Evolutionary conservation across 2,113 vertebrate genomes (phyloP).

Genomic region (Oreotrochilus melanogaster): DNA sequence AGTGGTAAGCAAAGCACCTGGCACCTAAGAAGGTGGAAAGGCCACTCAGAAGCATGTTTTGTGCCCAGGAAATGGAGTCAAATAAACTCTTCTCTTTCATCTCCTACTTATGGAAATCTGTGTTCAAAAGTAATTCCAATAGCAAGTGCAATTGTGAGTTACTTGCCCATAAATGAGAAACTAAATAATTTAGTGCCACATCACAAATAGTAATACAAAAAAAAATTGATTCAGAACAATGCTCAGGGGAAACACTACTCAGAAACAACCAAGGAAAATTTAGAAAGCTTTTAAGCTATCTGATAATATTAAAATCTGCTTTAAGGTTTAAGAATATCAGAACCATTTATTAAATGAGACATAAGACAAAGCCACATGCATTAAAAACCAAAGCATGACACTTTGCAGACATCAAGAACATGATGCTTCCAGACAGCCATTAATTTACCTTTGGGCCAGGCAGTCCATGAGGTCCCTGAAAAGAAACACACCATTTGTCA

Average conservation of each 20-base stretch:
- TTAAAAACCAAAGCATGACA: slow-evolving; percentile 60
- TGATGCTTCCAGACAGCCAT: background rate
- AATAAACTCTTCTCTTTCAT: no score
- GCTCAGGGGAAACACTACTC: background rate
- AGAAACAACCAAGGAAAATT: slow-evolving; percentile 10
- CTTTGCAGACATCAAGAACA: background rate
- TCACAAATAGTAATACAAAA: background rate
- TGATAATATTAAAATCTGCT: slow-evolving; percentile 67
- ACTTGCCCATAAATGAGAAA: background rate
- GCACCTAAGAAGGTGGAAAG: background rate
- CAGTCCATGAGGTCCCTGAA: slow-evolving; percentile 96
- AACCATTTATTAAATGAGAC: slow-evolving; percentile 54
- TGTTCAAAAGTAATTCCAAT: background rate
- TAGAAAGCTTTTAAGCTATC: background rate
- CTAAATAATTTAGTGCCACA: background rate
- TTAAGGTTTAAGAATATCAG: slow-evolving; percentile 83
- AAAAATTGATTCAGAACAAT: background rate
- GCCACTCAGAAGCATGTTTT: background rate
- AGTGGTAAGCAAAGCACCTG: background rate
- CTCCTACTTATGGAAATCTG: no score
- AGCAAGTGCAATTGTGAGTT: background rate
- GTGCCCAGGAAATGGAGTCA: no score
- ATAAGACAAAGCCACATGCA: slow-evolving; percentile 72
- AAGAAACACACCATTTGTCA: slow-evolving; percentile 66
- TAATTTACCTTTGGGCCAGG: slow-evolving; percentile 93